Evolutionary conservation across 2,888 invertebrate genomes (phyloP), one percentile per base, ranked within the genome.

Genomic region (Lochmaea crataegi): DNA sequence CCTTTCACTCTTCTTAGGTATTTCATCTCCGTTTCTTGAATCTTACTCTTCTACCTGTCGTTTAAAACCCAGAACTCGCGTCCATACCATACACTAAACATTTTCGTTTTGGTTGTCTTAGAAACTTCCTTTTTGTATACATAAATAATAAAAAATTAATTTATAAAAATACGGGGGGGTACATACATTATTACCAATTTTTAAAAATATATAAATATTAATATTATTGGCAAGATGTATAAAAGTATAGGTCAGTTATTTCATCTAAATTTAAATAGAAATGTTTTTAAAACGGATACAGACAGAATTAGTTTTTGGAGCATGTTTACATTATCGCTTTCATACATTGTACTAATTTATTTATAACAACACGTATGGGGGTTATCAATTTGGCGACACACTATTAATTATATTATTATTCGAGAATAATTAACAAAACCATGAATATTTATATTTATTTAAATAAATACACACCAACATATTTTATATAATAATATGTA

Each of bases 331-430:
- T 51, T n/a, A 48, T 14, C 10, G 5, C 51, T 51, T 16, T 51
- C 51, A 51, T 51, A 51, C 7, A 51, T 51, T 45, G 45, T 45
- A 45, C 45, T 45, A 45, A 45, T 45, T 45, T 12, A 14, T 6
- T 51, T 16, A 51, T 6, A 4, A 51, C 14, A 51, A 51, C 51
- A 45, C 42, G 12, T 45, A 42, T 42, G 4, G 51, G 7, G 51
- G 51, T 51, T 51, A 51, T 51, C 51, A 51, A 51, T 51, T 51
- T 48, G 48, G 48, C 48, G 48, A 48, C 48, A n/a, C n/a, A 48
- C n/a, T 48, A n/a, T 48, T 48, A 48, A n/a, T 51, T 14, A 48
- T n/a, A 12, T 51, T n/a, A n/a, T 51, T 51, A 48, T 48, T 48
- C n/a, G 51, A 51, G 6, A 51, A 51, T 51, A 51, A 51, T 51